These are phyloP conservation scores for Diorhabda carinulata DNA, from an alignment of 1,140 invertebrate genomes.

Conservation along the genomic window DNA sequence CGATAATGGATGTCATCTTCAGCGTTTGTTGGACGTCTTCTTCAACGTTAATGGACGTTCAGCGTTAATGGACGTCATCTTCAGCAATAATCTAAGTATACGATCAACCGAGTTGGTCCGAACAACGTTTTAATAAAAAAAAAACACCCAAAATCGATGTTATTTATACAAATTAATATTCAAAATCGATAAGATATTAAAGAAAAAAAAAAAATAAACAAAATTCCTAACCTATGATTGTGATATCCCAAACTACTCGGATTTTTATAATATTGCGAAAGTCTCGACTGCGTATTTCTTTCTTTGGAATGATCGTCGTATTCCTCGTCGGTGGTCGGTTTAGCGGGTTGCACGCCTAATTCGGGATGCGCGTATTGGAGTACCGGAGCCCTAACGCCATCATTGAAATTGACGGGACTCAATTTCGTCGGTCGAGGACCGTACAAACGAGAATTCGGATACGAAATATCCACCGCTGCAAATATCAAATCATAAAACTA, in stretches of 20 bases:
- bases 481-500: background rate
- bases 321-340: conserved; percentile 51
- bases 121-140: too few relatives aligned
- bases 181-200: too few relatives aligned
- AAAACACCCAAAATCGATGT: too few relatives aligned
- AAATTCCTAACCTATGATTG: conserved; percentile 17
- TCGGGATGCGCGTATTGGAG: conserved; percentile 76
- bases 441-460: conserved; percentile 62
- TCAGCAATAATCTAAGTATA: too few relatives aligned
- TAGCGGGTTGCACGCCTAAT: conserved; percentile 69
- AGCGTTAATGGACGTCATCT: too few relatives aligned
- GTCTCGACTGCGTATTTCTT: background rate
- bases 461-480: conserved; percentile 45
- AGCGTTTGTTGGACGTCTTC: too few relatives aligned
- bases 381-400: conserved; percentile 66
- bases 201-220: too few relatives aligned
- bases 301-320: conserved; percentile 6
- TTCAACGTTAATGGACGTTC: too few relatives aligned
- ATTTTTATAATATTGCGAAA: conserved; percentile 46
- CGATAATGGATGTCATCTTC: too few relatives aligned
- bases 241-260: conserved; percentile 51
- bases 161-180: too few relatives aligned
- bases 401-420: conserved; percentile 56
- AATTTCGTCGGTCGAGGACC: conserved; percentile 50
- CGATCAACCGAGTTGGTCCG: too few relatives aligned